Base-by-base conservation (phyloP, 2,797 vertebrate species). In the Myioborus miniatus region DNA sequence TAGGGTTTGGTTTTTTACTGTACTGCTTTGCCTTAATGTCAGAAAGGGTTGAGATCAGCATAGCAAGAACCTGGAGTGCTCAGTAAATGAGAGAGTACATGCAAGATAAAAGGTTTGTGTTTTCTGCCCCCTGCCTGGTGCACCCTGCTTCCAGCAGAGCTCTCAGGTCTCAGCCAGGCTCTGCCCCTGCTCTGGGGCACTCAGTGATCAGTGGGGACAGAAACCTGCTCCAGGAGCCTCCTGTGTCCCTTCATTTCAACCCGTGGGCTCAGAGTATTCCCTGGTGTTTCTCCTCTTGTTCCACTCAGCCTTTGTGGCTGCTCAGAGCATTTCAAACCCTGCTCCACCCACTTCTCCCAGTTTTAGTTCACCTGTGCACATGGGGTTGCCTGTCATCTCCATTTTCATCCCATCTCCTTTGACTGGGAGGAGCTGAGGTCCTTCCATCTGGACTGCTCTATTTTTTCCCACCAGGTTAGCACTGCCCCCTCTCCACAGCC, bases 161-260 rank as follows among this genome's bases (percentile, higher is more conserved):
- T 3, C 72, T 77, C 21, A 29, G 58, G 27, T n/a, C 75, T 70
- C 47, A 81, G 80, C 69, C 43, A 23, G 39, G 14, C 62, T 46
- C 62, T 59, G 85, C 24, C 50, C 82, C 83, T 91, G 90, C 88
- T 70, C 6, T 37, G 85, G 69, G 74, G 71, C 59, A 63, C 83
- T 77, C 6, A 2, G 65, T 22, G 50, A 23, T 16, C 36, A 9
- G 5, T 8, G 39, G 39, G 49, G 46, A 12, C 7, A 83, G 78
- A 65, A 36, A 49, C 0, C 0, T 8, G 44, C 64, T 29, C 39
- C 58, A 34, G 79, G 44, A 81, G 36, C 87, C 26, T 62, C 83
- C 15, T 14, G 0, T 3, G 9, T 12, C 36, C 18, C 39, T 49
- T 39, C 75, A 46, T 32, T 65, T 18, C 62, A 49, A 2, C 2